phyloP scores from a whole-genome alignment of 2,113 vertebrate species.

The Epinephelus moara region DNA sequence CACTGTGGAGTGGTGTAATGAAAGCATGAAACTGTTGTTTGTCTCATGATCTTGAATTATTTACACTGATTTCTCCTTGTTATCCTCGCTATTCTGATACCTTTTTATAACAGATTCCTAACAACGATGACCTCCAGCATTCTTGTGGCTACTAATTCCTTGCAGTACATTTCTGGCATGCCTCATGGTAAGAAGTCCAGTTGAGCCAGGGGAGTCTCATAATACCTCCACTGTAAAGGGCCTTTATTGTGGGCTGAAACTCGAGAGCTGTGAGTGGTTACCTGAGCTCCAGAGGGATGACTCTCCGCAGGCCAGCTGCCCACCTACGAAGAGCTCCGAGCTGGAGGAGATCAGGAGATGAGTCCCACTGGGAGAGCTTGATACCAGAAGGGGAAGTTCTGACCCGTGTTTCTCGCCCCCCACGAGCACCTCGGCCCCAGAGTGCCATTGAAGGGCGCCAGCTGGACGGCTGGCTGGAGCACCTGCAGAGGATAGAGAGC shows the following conservation, averaged over 20 bases:
- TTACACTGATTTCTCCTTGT: background rate
- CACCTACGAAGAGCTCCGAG: slow-evolving; percentile 54
- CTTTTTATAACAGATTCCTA: slow-evolving; percentile 34
- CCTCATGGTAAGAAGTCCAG: slow-evolving; percentile 23
- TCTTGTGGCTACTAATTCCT: slow-evolving; percentile 23
- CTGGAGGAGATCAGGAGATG: slow-evolving; percentile 79
- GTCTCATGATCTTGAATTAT: background rate
- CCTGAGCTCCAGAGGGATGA: slow-evolving; percentile 62
- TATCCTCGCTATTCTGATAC: slow-evolving; percentile 3
- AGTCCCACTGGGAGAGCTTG: slow-evolving; percentile 70
- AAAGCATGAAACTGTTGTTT: background rate
- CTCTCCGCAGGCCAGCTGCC: slow-evolving; percentile 70
- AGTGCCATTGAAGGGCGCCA: slow-evolving; percentile 81
- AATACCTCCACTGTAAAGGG: slow-evolving; percentile 50
- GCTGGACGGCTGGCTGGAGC: slow-evolving; percentile 79
- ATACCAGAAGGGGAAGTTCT: slow-evolving; percentile 48
- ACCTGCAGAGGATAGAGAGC: slow-evolving; percentile 67
- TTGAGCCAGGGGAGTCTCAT: slow-evolving; percentile 52
- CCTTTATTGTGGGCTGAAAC: slow-evolving; percentile 69
- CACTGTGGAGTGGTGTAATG: background rate
- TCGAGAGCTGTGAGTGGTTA: slow-evolving; percentile 64
- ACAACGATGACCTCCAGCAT: slow-evolving; percentile 35
- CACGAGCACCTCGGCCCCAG: slow-evolving; percentile 60
- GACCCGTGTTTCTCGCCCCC: slow-evolving; percentile 22
- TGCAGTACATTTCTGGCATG: slow-evolving; percentile 43